Evolutionary conservation across 2,797 vertebrate species (phyloP), one percentile per base, ranked within the genome.

Genomic region (Echiichthys vipera): DNA sequence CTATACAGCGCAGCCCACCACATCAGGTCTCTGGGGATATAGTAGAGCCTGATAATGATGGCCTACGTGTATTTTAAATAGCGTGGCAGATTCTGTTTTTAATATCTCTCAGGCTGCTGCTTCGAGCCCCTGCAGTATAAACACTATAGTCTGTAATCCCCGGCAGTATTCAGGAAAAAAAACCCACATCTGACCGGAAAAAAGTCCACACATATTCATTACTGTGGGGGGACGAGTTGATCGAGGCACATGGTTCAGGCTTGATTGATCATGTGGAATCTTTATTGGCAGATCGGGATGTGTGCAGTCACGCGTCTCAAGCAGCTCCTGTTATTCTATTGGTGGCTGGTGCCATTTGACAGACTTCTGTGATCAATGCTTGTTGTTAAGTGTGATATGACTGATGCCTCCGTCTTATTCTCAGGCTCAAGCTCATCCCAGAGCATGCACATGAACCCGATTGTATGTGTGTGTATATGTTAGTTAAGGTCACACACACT

Each of bases 281-380:
- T 55, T 37, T 63, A 74, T 77, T 43, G 77, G 64, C 66, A 76
- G 64, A 71, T 66, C 71, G 65, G 13, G 58, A 59, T 25, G 42
- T 40, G 65, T 55, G 66, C 37, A 20, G 34, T 56, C 7, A 1
- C 20, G 51, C 0, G n/a, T 74, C 34, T 81, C 46, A 76, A 56
- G 59, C 57, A 65, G 80, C 78, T 59, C 56, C 42, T 39, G 55
- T 80, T 83, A 77, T 84, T 85, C 77, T 76, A 22, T 32, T 45
- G 36, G 74, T 61, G 56, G 51, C 56, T 70, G 72, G 78, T 82
- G 81, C 74, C 80, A 84, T 89, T 90, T 90, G 77, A 79, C 57
- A 36, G 53, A 77, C 46, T 65, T 47, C 54, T 66, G 59, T 72
- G 74, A 88, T 90, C 83, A 81, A 83, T 84, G 77, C 65, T 83